Conservation (phyloP, 2,888 invertebrate genomes). For the Adela reaumurella region DNA sequence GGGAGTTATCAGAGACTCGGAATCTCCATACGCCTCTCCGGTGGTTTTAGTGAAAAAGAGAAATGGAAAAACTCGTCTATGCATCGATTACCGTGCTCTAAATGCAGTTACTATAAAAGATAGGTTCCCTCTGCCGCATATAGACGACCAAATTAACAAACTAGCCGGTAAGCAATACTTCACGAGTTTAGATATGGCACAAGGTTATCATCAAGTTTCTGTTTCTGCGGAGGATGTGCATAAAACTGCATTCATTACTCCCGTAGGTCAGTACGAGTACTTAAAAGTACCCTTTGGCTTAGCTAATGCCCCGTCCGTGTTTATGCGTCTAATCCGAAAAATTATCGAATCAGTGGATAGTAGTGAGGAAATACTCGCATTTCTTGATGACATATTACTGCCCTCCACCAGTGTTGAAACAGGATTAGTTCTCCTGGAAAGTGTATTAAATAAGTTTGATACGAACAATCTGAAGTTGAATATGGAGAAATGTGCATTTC, state of each 20-base stretch:
- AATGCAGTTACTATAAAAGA: slow-evolving; percentile 12
- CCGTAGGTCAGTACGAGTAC: slow-evolving; percentile 14
- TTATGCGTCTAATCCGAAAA: slow-evolving; percentile 5
- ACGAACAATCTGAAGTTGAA: slow-evolving; percentile 14
- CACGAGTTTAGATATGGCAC: too few species aligned
- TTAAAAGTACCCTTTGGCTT: slow-evolving; percentile 13
- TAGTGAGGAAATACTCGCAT: slow-evolving; percentile 3
- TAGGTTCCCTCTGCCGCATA: slow-evolving; percentile 15
- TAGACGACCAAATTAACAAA: slow-evolving; percentile 8
- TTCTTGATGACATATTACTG: slow-evolving; percentile 12
- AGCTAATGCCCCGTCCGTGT: slow-evolving; percentile 12
- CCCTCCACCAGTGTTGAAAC: slow-evolving; percentile 6
- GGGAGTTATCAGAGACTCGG: background rate
- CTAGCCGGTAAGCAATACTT: too few species aligned
- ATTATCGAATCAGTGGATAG: slow-evolving; percentile 6
- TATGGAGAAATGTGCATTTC: slow-evolving; percentile 12
- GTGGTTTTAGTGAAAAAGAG: background rate
- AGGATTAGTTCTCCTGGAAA: slow-evolving; percentile 9
- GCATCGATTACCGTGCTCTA: slow-evolving; percentile 1
- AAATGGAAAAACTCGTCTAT: background rate
- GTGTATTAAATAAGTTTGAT: slow-evolving; percentile 7
- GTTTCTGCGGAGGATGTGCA: slow-evolving; percentile 7
- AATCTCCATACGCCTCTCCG: background rate
- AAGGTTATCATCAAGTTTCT: too few species aligned
- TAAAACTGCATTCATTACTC: slow-evolving; percentile 14